These are phyloP conservation scores for Stenolophus ochropezus DNA, from an alignment of 2,888 invertebrate species.

Conservation along the genomic window DNA sequence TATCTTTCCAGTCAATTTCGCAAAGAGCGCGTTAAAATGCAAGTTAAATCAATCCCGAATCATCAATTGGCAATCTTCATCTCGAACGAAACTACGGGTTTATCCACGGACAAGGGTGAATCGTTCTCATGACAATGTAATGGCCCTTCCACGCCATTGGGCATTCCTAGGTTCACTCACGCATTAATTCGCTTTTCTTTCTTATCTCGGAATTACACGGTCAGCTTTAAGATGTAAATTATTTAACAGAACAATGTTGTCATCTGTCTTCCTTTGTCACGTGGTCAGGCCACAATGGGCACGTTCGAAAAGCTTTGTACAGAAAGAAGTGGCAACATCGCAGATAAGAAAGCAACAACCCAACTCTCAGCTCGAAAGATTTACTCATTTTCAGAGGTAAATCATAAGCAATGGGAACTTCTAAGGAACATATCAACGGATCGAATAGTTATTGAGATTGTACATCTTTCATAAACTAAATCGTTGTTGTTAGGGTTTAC, in stretches of 20 bases:
- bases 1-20: too few relatives aligned
- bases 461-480: too few relatives aligned
- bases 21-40: background rate
- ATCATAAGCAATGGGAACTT: too few relatives aligned
- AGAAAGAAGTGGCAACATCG: slow-evolving; percentile 15
- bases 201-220: background rate
- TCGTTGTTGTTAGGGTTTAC: too few relatives aligned
- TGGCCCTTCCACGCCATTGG: background rate
- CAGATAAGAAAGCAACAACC: slow-evolving; percentile 10
- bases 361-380: background rate
- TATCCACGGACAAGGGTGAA: background rate
- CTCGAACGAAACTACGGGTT: background rate
- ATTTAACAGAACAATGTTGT: slow-evolving; percentile 47
- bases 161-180: background rate
- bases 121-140: background rate
- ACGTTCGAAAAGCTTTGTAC: slow-evolving; percentile 44
- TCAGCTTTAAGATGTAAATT: background rate
- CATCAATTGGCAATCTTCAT: background rate
- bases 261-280: slow-evolving; percentile 59
- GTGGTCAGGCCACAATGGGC: slow-evolving; percentile 52
- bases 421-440: too few relatives aligned
- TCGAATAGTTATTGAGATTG: too few relatives aligned
- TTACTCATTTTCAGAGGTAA: too few relatives aligned
- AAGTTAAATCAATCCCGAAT: background rate
- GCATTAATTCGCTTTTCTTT: background rate